Evolutionary conservation across 2,888 invertebrate species (phyloP).

Genomic region (Nycteola revayana): DNA sequence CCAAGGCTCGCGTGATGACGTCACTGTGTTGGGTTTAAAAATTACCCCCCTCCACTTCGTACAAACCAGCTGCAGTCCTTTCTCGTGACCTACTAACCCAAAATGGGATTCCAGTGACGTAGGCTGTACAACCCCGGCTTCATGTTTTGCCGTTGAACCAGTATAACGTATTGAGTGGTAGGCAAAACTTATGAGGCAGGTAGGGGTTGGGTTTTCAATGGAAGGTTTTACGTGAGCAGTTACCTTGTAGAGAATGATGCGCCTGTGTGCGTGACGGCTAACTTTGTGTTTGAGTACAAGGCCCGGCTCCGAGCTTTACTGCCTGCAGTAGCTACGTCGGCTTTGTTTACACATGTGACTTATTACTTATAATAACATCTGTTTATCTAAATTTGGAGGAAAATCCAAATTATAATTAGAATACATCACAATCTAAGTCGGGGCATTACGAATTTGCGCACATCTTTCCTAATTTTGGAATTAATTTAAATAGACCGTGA

Average conservation of each 20-base stretch:
- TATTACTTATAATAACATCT: too few relatives aligned
- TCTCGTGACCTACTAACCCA: slow-evolving; percentile 76
- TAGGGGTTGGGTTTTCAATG: slow-evolving; percentile 65
- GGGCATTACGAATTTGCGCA: too few relatives aligned
- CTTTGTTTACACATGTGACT: too few relatives aligned
- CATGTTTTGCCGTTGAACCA: slow-evolving; percentile 31
- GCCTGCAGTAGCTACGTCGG: slow-evolving; percentile 25
- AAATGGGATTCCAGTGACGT: slow-evolving; percentile 71
- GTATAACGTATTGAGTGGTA: slow-evolving; percentile 14
- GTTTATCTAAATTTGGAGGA: too few relatives aligned
- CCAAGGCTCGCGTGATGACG: slow-evolving; percentile 62
- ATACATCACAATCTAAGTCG: too few relatives aligned
- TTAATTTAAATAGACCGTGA: too few relatives aligned
- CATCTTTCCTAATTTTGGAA: too few relatives aligned
- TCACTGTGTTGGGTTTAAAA: slow-evolving; percentile 66
- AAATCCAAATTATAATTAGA: too few relatives aligned
- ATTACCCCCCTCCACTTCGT: slow-evolving; percentile 50
- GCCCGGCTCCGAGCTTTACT: slow-evolving; percentile 26
- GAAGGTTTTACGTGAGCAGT: slow-evolving; percentile 47
- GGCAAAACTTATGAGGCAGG: slow-evolving; percentile 45
- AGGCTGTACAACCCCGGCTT: slow-evolving; percentile 59
- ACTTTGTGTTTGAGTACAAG: slow-evolving; percentile 32
- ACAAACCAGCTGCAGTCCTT: slow-evolving; percentile 65
- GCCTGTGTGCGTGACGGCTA: slow-evolving; percentile 29
- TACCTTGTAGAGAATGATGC: slow-evolving; percentile 4